phyloP scores from a whole-genome alignment of 1,140 invertebrate genomes.

The Dreissena rostriformis region DNA sequence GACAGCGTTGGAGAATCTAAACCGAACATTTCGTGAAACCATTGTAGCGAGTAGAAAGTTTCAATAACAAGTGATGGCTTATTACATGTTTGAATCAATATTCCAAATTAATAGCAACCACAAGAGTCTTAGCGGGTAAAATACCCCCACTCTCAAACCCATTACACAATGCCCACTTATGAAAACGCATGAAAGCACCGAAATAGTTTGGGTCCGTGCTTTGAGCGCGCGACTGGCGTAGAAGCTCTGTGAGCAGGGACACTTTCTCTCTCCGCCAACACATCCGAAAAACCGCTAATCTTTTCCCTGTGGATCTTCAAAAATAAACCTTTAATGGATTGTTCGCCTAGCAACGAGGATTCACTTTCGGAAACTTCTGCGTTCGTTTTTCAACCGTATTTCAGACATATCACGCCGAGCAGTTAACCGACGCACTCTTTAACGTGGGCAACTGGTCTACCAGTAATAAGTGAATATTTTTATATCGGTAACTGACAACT shows the following conservation, averaged over 20 bases:
- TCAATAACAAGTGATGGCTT: background rate
- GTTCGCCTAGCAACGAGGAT: no score
- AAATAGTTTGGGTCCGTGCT: background rate
- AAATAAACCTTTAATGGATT: no score
- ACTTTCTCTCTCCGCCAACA: slow-evolving; percentile 4
- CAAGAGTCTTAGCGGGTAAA: slow-evolving; percentile 19
- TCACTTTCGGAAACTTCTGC: no score
- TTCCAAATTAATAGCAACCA: slow-evolving; percentile 13
- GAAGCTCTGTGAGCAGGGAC: background rate
- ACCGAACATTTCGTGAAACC: slow-evolving; percentile 3
- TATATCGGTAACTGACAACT: no score
- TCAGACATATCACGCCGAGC: no score
- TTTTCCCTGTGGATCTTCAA: background rate
- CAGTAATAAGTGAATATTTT: no score
- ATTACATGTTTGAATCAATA: background rate
- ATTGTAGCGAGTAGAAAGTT: background rate
- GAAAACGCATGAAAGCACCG: slow-evolving; percentile 4
- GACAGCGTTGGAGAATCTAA: background rate
- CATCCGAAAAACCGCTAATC: background rate
- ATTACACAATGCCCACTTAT: slow-evolving; percentile 20
- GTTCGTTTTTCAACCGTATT: no score
- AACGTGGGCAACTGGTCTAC: no score
- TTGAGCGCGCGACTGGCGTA: background rate
- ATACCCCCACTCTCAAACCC: background rate
- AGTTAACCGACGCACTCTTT: no score